Evolutionary conservation across 2,113 vertebrate genomes (phyloP), one percentile per base, ranked within the genome.

Genomic region (Proteles cristata): DNA sequence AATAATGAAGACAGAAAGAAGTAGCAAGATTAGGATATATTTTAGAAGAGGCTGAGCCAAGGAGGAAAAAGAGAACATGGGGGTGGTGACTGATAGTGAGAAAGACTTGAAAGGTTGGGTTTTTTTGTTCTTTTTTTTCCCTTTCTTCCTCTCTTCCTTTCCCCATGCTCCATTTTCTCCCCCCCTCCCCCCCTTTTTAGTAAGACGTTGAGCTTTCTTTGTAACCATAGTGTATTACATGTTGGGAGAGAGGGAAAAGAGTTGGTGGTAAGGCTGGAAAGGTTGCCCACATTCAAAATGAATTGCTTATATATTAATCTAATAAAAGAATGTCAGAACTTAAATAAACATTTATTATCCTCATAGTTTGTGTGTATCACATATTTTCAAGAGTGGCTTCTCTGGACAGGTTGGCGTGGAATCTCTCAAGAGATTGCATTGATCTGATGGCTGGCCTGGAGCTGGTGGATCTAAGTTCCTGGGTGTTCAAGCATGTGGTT

Each of bases 261-360:
- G n/a, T 88, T 94, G 45, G 23, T 92, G n/a, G 63, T 92, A 92
- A 83, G 68, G 71, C 21, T 77, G n/a, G 61, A 69, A 97, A 93
- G 35, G 17, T 66, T 39, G 23, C 23, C 31, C 11, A 93, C 19
- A 58, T 97, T 87, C n/a, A 79, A 45, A 89, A 83, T 77, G 33
- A 28, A 19, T 92, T 90, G 50, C 25, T 71, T 26, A 53, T 43
- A 80, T 58, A 55, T 92, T 93, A 73, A 55, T 92, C 87, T 93
- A 66, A 65, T 61, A 50, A 93, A 93, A 74, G 53, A 80, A 86
- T 90, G 55, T 66, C 65, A 88, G 90, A 48, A 55, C 17, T 74
- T 55, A 25, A 50, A 19, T 25, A 43, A 83, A 45, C 68, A 11
- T 65, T 89, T 79, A 16, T 53, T 53, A 73, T 93, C 31, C 14